phyloP scores from a whole-genome alignment of 2,113 vertebrate genomes.

The Cyprinus carpio region DNA sequence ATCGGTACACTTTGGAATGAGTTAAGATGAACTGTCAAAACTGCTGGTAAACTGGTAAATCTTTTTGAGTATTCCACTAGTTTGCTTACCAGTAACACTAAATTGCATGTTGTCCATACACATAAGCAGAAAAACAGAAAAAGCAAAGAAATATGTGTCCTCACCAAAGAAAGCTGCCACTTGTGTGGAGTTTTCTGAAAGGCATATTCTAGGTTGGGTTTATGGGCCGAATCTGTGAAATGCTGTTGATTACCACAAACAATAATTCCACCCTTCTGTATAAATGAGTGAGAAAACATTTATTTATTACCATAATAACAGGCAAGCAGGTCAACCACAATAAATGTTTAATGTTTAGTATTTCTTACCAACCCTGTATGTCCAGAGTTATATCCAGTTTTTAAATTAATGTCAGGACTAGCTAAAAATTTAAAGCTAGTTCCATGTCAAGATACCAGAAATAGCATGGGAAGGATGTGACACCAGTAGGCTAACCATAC shows the following conservation, averaged over 20 bases:
- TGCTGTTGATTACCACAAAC: background rate
- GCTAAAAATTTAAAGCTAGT: background rate
- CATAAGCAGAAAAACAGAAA: background rate
- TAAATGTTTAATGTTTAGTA: background rate
- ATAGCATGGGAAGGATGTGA: background rate
- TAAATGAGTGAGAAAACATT: background rate
- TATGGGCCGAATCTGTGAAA: background rate
- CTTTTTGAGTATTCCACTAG: background rate
- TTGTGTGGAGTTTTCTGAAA: background rate
- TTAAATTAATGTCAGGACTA: background rate
- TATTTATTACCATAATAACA: background rate
- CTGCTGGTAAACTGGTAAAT: background rate
- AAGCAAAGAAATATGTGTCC: background rate
- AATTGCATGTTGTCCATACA: background rate
- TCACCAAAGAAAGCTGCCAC: background rate
- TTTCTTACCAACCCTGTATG: background rate
- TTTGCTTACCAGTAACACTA: background rate
- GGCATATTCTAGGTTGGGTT: background rate
- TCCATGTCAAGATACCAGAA: background rate
- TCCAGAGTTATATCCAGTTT: background rate
- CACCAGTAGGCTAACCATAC: background rate
- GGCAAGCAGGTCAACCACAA: background rate
- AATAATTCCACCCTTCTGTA: background rate
- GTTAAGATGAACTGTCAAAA: slow-evolving; percentile 10
- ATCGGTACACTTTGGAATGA: background rate